Evolutionary conservation across 2,797 vertebrate species (phyloP), one percentile per base, ranked within the genome.

Genomic region (Synaphobranchus kaupii): DNA sequence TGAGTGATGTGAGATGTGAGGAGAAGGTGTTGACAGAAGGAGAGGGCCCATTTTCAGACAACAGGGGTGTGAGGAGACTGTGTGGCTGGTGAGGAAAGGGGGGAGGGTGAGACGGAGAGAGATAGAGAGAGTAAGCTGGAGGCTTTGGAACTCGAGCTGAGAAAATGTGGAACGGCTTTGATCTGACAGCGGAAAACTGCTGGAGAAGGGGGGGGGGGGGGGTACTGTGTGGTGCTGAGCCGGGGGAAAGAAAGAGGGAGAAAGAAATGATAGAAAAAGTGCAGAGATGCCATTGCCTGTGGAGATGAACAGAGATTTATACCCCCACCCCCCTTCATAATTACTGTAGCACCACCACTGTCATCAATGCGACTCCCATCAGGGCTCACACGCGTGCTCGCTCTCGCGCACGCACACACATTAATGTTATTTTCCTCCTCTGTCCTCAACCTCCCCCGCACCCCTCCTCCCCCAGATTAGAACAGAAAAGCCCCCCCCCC

Each of bases 111-210:
- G 82, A 1, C 50, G 15, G 54, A 48, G 15, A 7, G 25, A 50
- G 48, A n/a, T 3, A 25, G 15, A 63, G 56, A 44, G 58, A 63
- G 83, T 1, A 58, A 13, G 52, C 52, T 56, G n/a, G 81, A 39
- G 81, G 81, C 81, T 83, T 63, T 80, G 44, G 6, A 9, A 48
- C 76, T 80, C 39, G 48, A 6, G 44, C 76, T 48, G 86, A 56
- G 66, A n/a, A 84, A 73, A 84, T 39, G 63, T 20, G 28, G 31
- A 83, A 84, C 28, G 48, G 81, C 86, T 87, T 87, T 87, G 86
- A 87, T 87, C 81, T 87, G 86, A 84, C 81, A 76, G 86, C 48
- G n/a, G 82, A 68, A 58, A 73, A 47, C 39, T 81, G 25, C 20
- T 7, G 13, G 0, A 76, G 31, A 76, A 76, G 31, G 20, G 34